Evolutionary conservation across 2,113 vertebrate species (phyloP).

Genomic region (Macaca nemestrina): DNA sequence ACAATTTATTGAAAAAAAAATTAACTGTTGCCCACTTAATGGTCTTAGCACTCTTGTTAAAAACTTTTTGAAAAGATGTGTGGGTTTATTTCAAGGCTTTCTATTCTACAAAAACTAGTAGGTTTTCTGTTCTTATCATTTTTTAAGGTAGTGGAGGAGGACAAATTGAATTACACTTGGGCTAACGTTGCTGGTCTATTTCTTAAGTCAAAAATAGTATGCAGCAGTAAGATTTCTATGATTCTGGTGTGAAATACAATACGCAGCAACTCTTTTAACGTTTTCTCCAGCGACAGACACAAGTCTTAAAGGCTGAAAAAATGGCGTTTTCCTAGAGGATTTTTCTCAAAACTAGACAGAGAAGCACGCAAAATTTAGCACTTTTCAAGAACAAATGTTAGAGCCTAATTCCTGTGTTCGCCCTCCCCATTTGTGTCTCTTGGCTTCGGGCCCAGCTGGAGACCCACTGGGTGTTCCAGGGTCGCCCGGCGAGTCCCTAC

Average conservation of each 20-base stretch:
- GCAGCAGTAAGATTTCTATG: neutral
- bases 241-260: neutral
- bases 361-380: neutral
- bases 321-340: neutral
- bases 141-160: neutral
- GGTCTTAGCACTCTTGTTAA: neutral
- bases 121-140: neutral
- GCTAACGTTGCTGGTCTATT: neutral
- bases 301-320: neutral
- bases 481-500: rapidly evolving
- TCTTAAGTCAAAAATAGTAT: neutral
- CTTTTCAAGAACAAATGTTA: neutral
- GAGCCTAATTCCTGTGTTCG: too few relatives aligned
- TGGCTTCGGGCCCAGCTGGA: neutral
- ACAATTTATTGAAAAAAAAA: neutral
- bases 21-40: neutral
- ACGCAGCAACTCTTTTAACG: neutral
- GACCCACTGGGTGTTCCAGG: rapidly evolving
- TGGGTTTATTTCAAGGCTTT: neutral
- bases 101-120: neutral
- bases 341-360: neutral
- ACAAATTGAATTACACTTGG: neutral
- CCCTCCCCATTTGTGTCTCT: rapidly evolving
- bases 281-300: neutral
- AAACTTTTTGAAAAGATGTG: neutral